Conservation (phyloP, 2,888 invertebrate genomes). For the Andricus curvator region DNA sequence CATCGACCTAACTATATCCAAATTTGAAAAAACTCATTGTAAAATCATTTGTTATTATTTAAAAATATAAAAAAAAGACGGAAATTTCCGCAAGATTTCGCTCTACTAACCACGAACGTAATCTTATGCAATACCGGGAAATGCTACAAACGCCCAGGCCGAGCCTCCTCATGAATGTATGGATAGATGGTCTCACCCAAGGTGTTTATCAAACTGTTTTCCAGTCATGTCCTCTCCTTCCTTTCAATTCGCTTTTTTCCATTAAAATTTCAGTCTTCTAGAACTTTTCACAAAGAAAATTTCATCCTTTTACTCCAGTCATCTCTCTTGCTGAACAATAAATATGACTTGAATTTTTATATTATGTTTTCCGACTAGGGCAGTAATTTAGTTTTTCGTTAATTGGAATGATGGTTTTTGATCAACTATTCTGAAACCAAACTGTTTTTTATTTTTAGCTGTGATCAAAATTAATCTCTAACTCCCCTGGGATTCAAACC, state of each 20-base stretch:
- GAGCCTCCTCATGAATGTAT: constrained; percentile 67
- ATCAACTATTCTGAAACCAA: too few species aligned
- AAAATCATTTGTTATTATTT: too few species aligned
- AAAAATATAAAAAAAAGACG: background rate
- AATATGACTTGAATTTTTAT: too few species aligned
- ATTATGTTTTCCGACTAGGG: too few species aligned
- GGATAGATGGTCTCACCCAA: constrained; percentile 64
- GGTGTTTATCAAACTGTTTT: constrained; percentile 70
- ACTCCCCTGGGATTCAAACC: too few species aligned
- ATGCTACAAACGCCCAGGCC: constrained; percentile 61
- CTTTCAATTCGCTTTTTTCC: constrained; percentile 41
- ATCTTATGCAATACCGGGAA: constrained; percentile 68
- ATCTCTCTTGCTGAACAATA: background rate
- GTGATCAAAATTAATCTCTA: too few species aligned
- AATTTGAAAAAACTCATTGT: too few species aligned
- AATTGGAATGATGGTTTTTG: too few species aligned
- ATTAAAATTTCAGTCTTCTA: background rate
- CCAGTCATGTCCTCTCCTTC: constrained; percentile 60
- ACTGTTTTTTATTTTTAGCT: too few species aligned
- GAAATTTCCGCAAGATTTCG: constrained; percentile 63
- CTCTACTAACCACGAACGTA: constrained; percentile 65
- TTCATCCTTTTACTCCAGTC: background rate
- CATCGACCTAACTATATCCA: too few species aligned
- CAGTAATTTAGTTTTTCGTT: too few species aligned
- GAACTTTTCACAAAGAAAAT: background rate